A percentile compares a stretch with the other conserved stretches of the same genome.
Evolutionary conservation across 2,888 invertebrate genomes (phyloP).

Genomic region (Tetramorium bicarinatum): DNA sequence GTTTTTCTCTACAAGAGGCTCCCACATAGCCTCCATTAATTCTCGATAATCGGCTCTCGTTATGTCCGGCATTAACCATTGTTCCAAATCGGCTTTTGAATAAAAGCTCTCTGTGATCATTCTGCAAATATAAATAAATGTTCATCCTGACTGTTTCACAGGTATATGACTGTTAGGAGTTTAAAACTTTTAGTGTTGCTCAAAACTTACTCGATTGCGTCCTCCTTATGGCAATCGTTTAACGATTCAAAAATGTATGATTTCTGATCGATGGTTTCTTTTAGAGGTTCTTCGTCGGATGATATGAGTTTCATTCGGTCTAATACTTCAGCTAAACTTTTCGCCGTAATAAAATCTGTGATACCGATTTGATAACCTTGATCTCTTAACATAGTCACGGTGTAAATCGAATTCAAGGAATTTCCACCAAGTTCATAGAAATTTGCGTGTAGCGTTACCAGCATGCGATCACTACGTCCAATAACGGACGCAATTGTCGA

Average conservation of each 20-base stretch:
- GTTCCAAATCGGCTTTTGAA: constrained; percentile 94
- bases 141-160: background rate
- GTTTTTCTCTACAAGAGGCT: constrained; percentile 89
- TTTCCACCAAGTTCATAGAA: constrained; percentile 96
- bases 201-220: constrained; percentile 91
- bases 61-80: constrained; percentile 92
- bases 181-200: background rate
- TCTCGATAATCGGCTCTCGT: constrained; percentile 90
- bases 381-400: constrained; percentile 92
- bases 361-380: constrained; percentile 93
- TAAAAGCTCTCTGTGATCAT: constrained; percentile 95
- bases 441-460: constrained; percentile 90
- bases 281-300: constrained; percentile 75
- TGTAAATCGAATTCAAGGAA: constrained; percentile 94
- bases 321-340: constrained; percentile 91
- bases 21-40: constrained; percentile 91
- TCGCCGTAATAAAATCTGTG: constrained; percentile 92
- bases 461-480: constrained; percentile 89
- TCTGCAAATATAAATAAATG: constrained; percentile 85
- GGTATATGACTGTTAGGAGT: background rate
- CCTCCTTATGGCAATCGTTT: constrained; percentile 89
- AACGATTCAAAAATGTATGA: constrained; percentile 88
- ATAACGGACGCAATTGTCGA: constrained; percentile 92
- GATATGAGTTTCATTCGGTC: constrained; percentile 87
- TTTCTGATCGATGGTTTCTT: constrained; percentile 79